Evolutionary conservation across 1,140 invertebrate species (phyloP).

Genomic region (Microplitis mediator): DNA sequence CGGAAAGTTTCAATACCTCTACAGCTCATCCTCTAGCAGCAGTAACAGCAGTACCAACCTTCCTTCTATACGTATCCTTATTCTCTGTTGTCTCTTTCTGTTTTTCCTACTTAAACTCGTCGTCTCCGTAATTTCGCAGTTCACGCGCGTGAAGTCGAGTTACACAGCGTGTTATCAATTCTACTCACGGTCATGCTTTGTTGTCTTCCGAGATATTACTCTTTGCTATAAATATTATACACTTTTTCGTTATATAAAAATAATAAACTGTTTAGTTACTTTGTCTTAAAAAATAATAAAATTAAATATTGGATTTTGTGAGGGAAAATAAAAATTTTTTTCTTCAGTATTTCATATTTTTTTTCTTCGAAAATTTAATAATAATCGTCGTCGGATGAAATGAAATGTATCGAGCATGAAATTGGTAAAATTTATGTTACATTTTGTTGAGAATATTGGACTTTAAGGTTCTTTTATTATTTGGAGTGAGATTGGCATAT

Average conservation of each 20-base stretch:
- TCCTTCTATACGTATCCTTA: too few species aligned
- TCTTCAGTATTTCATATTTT: background rate
- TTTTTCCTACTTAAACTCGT: too few species aligned
- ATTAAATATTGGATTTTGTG: background rate
- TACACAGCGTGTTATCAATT: slow-evolving; percentile 4
- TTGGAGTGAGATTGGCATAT: too few species aligned
- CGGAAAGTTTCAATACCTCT: slow-evolving; percentile 9
- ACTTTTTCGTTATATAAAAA: background rate
- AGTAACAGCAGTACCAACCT: too few species aligned
- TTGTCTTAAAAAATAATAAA: background rate
- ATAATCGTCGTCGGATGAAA: background rate
- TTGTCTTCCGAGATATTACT: background rate
- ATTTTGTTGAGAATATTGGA: background rate
- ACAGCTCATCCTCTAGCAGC: background rate
- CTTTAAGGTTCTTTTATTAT: too few species aligned
- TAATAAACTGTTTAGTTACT: background rate
- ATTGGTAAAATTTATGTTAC: background rate
- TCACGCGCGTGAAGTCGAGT: slow-evolving; percentile 2
- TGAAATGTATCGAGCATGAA: background rate
- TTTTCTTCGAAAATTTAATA: background rate
- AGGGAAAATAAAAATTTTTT: background rate
- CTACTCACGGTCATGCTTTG: background rate
- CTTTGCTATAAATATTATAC: background rate
- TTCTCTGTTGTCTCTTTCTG: too few species aligned
- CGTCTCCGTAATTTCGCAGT: background rate